Conservation (phyloP, 37 sponge, comb jelly and placozoan genomes). For the Crambe crambe region DNA sequence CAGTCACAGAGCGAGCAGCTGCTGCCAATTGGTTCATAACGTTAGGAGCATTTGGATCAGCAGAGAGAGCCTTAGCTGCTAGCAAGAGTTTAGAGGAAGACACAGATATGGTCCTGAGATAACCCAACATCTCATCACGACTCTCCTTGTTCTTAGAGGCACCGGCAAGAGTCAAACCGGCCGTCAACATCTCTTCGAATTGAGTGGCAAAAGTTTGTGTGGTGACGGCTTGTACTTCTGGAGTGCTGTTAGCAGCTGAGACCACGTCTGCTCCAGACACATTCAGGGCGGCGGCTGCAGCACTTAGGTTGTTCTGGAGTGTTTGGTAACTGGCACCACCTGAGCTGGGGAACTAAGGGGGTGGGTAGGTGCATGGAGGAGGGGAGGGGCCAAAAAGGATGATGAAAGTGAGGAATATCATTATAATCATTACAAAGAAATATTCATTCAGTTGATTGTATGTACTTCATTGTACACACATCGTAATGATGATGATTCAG, state of each 20-base stretch:
- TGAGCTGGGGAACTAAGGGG: conserved; percentile 55
- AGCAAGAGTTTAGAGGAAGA: conserved; percentile 83
- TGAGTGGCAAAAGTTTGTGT: conserved; percentile 71
- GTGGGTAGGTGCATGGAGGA: background rate
- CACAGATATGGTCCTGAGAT: conserved; percentile 74
- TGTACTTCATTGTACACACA: too few relatives aligned
- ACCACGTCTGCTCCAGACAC: conserved; percentile 81
- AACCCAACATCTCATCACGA: conserved; percentile 70
- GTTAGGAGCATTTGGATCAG: conserved; percentile 96
- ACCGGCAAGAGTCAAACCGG: conserved; percentile 85
- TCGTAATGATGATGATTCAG: too few relatives aligned
- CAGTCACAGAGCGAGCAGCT: conserved; percentile 89
- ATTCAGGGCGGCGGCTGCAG: conserved; percentile 88
- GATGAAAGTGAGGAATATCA: too few relatives aligned
- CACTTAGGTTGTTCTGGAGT: conserved; percentile 82
- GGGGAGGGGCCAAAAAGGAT: too few relatives aligned
- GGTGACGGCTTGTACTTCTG: conserved; percentile 82
- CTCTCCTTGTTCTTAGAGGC: conserved; percentile 73
- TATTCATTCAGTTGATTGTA: background rate
- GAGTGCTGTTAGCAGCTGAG: conserved; percentile 74
- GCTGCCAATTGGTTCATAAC: conserved; percentile 91
- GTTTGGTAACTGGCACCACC: conserved; percentile 70
- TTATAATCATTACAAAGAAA: too few relatives aligned
- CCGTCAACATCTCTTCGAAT: conserved; percentile 72
- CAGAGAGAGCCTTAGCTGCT: conserved; percentile 86